Conservation (phyloP, 2,113 vertebrate species). For the Bagarius yarrelli region DNA sequence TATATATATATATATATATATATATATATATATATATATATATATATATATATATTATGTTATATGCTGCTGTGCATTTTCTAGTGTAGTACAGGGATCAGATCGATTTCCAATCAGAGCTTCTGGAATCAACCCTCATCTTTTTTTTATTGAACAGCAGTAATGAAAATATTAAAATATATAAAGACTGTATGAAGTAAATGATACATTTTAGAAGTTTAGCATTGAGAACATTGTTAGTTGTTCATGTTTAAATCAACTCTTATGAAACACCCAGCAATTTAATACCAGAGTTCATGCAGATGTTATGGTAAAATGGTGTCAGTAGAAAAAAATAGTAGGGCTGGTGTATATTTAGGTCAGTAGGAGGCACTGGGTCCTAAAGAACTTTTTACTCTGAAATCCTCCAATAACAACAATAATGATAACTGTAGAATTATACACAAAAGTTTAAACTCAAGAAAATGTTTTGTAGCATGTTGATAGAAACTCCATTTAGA, state of each 20-base stretch:
- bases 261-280: neutral
- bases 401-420: neutral
- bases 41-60: neutral
- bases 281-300: conserved; percentile 8
- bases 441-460: neutral
- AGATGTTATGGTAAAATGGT: neutral
- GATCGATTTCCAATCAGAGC: neutral
- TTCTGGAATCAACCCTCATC: neutral
- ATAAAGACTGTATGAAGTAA: neutral
- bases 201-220: neutral
- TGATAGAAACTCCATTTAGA: neutral
- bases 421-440: neutral
- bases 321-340: conserved; percentile 17
- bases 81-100: neutral
- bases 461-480: neutral
- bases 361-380: neutral
- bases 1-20: conserved; percentile 5
- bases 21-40: no score
- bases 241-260: no score
- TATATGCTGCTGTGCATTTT: neutral
- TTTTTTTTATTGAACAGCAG: neutral
- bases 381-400: neutral
- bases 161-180: neutral
- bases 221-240: no score
- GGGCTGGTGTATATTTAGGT: conserved; percentile 6